These are phyloP conservation scores for Theonella swinhoei DNA, from an alignment of 37 sponge, comb jelly and placozoan species.

Conservation along the genomic window DNA sequence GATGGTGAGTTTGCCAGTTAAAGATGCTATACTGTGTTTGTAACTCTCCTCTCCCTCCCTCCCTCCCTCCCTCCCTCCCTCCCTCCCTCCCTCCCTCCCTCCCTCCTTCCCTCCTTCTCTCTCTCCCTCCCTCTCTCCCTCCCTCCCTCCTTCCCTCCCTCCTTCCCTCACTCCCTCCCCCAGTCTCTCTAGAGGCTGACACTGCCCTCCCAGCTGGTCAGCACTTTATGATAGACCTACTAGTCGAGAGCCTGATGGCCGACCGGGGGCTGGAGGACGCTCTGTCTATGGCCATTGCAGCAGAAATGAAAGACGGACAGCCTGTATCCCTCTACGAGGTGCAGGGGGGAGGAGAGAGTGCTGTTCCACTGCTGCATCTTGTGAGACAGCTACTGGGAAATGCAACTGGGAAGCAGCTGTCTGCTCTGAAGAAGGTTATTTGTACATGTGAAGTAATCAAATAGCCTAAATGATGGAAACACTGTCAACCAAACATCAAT, in stretches of 20 bases:
- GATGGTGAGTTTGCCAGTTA: conserved; percentile 57
- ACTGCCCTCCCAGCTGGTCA: conserved; percentile 56
- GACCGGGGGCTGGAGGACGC: conserved; percentile 80
- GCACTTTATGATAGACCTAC: conserved; percentile 83
- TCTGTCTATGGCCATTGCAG: conserved; percentile 57
- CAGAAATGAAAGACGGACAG: conserved; percentile 27
- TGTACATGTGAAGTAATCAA: too few relatives aligned
- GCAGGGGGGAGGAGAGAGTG: conserved; percentile 5
- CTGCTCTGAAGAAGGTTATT: conserved; percentile 58
- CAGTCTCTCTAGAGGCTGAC: conserved; percentile 4
- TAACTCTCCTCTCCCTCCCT: not conserved
- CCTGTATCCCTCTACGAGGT: conserved; percentile 12
- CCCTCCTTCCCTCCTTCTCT: too few relatives aligned
- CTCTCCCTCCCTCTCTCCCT: too few relatives aligned
- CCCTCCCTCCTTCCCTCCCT: not conserved
- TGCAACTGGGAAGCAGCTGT: conserved; percentile 47
- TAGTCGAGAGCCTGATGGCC: conserved; percentile 80
- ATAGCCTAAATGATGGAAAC: too few relatives aligned
- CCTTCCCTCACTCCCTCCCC: not conserved
- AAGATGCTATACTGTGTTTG: too few relatives aligned
- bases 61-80: conserved; percentile 9
- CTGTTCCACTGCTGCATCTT: conserved; percentile 72
- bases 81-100: not conserved
- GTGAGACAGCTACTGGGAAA: conserved; percentile 74
- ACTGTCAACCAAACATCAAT: too few relatives aligned